phyloP scores from a whole-genome alignment of 2,888 invertebrate species.

The Lasioglossum lativentre region DNA sequence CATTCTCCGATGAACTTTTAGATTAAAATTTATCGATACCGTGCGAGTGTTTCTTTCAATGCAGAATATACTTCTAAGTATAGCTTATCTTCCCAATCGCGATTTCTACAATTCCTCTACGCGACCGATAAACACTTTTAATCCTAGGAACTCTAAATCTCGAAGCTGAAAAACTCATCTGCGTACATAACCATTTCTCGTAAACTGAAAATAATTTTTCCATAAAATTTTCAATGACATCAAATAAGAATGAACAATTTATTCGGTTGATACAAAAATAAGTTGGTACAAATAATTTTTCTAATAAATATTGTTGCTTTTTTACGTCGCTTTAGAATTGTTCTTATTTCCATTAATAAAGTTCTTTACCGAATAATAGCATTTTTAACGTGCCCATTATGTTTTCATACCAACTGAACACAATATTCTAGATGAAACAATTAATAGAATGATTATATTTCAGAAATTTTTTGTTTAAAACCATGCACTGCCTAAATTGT shows the following conservation, averaged over 20 bases:
- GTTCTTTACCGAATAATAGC: not conserved
- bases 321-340: not conserved
- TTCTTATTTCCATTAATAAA: not conserved
- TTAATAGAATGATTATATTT: too few species aligned
- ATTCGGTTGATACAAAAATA: not conserved
- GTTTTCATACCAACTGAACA: too few species aligned
- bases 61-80: not conserved
- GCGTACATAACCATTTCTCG: not conserved
- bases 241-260: not conserved
- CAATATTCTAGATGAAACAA: too few species aligned
- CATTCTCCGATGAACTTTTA: not conserved
- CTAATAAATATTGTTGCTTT: not conserved
- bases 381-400: not conserved
- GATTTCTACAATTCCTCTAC: not conserved
- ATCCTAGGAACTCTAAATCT: not conserved
- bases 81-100: slow-evolving; percentile 16
- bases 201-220: not conserved
- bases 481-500: too few species aligned
- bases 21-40: slow-evolving; percentile 10
- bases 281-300: not conserved
- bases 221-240: not conserved
- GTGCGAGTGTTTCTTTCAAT: not conserved
- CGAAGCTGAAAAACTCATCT: not conserved
- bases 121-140: not conserved
- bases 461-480: too few species aligned